These are phyloP conservation scores for Pyrgus malvae DNA, from an alignment of 2,888 invertebrate genomes.

Conservation along the genomic window DNA sequence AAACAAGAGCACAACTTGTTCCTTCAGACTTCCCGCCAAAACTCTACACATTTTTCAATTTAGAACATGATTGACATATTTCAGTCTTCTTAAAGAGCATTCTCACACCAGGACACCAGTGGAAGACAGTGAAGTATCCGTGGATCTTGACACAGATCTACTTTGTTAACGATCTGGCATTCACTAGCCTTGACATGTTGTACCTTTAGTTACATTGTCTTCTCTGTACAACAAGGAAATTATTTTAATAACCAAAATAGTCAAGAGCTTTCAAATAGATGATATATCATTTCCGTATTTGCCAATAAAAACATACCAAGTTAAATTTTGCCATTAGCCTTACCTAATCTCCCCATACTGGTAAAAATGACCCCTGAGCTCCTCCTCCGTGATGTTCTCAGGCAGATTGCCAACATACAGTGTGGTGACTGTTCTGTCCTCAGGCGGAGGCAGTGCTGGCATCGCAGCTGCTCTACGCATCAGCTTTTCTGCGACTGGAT, in stretches of 20 bases:
- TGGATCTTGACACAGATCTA: too few relatives aligned
- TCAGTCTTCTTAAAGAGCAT: constrained; percentile 99
- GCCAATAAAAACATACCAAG: too few relatives aligned
- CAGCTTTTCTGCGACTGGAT: constrained; percentile 97
- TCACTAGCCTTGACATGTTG: too few relatives aligned
- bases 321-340: too few relatives aligned
- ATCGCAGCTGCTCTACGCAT: constrained; percentile 94
- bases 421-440: constrained; percentile 97
- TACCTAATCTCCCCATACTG: constrained; percentile 98
- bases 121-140: constrained; percentile 96
- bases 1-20: too few relatives aligned
- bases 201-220: too few relatives aligned
- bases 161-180: too few relatives aligned
- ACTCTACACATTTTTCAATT: constrained; percentile 97
- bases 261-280: too few relatives aligned
- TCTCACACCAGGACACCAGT: constrained; percentile 97
- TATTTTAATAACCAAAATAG: too few relatives aligned
- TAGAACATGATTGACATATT: constrained; percentile 97
- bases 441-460: constrained; percentile 97
- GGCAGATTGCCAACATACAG: constrained; percentile 98
- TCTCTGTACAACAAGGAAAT: too few relatives aligned
- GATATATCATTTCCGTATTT: too few relatives aligned
- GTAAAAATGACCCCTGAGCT: constrained; percentile 97
- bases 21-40: too few relatives aligned
- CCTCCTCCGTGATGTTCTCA: constrained; percentile 93